Base-by-base conservation (phyloP, 1,140 invertebrate genomes). In the Aleiodes sp. region DNA sequence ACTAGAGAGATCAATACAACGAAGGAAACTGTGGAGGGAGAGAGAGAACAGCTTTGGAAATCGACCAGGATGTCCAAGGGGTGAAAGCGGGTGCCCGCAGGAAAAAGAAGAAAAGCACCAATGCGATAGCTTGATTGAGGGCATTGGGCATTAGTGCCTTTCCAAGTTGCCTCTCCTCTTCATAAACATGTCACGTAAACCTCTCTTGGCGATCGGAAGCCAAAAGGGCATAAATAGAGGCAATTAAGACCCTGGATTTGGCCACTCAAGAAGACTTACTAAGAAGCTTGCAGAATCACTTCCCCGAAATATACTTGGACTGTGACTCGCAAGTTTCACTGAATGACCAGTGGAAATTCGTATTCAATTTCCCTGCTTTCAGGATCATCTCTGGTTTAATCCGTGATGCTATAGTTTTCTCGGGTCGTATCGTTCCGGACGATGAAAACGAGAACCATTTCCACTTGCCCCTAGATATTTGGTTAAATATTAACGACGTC, bases 401-500 rank as follows among this genome's bases (percentile, higher is more conserved):
- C 46, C 26, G 46, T 52, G 46, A 52, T 52, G 46, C 46, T 52
- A 10, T 52, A 7, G n/a, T n/a, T n/a, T n/a, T n/a, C n/a, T n/a
- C n/a, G 21, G 21, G 46, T 24, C 21, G 46, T 52, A 52, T 12
- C 16, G 21, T 26, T 52, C 26, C 16, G 12, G 46, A 52, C 46
- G 46, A 21, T 52, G 46, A 52, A 16, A 52, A 52, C 10, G 16
- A 52, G 46, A 24, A 21, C 19, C n/a, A 52, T 52, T 52, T 52
- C 46, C 46, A 52, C 46, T 52, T 24, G 46, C 14, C n/a, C 24
- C n/a, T 65, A 72, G 80, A 78, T 84, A 85, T 84, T 84, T 83
- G 74, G 82, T 86, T 84, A 83, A 86, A 84, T 86, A 86, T 85
- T 86, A 85, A 86, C 78, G 83, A 82, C 80, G 80, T 84, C 83